phyloP scores from a whole-genome alignment of 2,888 invertebrate species.

The Acronicta leporina region DNA sequence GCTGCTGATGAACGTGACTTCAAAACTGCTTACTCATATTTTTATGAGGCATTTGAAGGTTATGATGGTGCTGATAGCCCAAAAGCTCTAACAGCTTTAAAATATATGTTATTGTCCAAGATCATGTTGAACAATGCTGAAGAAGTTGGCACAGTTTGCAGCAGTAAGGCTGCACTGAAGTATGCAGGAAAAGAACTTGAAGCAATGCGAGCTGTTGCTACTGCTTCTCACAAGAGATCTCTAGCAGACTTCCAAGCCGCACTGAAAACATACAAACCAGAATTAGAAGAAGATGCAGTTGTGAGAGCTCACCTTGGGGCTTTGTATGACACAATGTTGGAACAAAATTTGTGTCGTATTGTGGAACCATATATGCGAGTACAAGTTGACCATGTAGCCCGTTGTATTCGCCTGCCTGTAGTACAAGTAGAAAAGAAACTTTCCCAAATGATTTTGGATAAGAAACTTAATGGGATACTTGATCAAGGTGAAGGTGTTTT shows the following conservation, averaged over 20 bases:
- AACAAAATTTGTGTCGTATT: conserved; percentile 99
- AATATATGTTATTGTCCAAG: conserved; percentile 99
- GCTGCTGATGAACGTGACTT: conserved; percentile 99
- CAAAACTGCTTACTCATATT: conserved; percentile 99
- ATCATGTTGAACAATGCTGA: conserved; percentile 99
- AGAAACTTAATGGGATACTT: conserved; percentile 98
- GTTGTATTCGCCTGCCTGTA: conserved; percentile 96
- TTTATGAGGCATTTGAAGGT: conserved; percentile 99
- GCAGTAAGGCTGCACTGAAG: conserved; percentile 98
- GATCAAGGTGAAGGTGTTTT: conserved; percentile 99
- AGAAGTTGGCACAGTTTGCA: conserved; percentile 98
- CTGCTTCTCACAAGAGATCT: conserved; percentile 98
- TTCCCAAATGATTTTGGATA: conserved; percentile 99
- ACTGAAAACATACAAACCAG: conserved; percentile 95
- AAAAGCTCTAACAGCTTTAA: conserved; percentile 98
- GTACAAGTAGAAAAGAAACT: conserved; percentile 99
- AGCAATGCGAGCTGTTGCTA: conserved; percentile 99
- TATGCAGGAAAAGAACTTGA: conserved; percentile 98
- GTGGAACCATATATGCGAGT: conserved; percentile 99
- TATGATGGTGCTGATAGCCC: conserved; percentile 98
- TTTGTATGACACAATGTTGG: conserved; percentile 99
- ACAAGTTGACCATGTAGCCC: conserved; percentile 97
- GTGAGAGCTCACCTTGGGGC: conserved; percentile 99
- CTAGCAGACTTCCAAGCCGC: conserved; percentile 98
- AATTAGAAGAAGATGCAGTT: conserved; percentile 98